Percentiles rank a stretch among this genome's conserved stretches.
Conservation (phyloP, 2,797 vertebrate genomes). For the Xyrichtys novacula region DNA sequence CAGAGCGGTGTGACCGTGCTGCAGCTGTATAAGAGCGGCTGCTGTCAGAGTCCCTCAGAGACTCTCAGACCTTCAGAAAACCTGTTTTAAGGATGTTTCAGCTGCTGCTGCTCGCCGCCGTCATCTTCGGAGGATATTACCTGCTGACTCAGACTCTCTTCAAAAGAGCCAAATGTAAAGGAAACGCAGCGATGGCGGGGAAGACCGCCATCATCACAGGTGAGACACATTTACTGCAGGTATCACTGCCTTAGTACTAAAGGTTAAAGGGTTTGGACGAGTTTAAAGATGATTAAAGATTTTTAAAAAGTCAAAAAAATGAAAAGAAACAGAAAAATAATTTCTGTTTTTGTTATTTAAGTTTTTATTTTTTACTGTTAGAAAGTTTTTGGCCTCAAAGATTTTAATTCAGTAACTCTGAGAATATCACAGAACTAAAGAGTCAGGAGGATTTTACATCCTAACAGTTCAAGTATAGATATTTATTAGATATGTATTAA, state of each 20-base stretch:
- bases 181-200: constrained; percentile 74
- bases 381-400: no score
- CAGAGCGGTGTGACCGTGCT: neutral
- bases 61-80: neutral
- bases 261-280: no score
- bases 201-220: constrained; percentile 88
- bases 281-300: no score
- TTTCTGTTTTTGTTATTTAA: no score
- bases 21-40: neutral
- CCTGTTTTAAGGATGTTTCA: constrained; percentile 20
- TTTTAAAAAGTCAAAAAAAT: no score
- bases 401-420: no score
- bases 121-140: constrained; percentile 54
- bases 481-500: no score
- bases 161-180: constrained; percentile 77
- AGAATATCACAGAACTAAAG: no score
- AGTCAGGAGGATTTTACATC: no score
- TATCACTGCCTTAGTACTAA: neutral
- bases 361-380: no score
- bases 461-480: no score
- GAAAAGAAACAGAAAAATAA: no score
- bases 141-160: constrained; percentile 70
- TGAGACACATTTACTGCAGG: constrained; percentile 71
- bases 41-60: neutral
- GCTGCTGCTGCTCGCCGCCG: constrained; percentile 11